Percentiles rank a stretch among this genome's conserved stretches.
Evolutionary conservation across 2,113 vertebrate genomes (phyloP).

Genomic region (Danio rerio): GRCz12tu NC_133196.1:23754501-23755000

Average conservation of each 20-base stretch:
- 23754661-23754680: constrained; percentile 1
- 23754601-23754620: constrained; percentile 36
- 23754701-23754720: constrained; percentile 31
- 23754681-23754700: not conserved
- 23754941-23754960: too few relatives aligned
- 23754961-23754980: too few relatives aligned
- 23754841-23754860: constrained; percentile 88
- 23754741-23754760: constrained; percentile 90
- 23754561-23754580: constrained; percentile 48
- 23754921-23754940: too few relatives aligned
- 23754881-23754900: not conserved
- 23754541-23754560: constrained; percentile 39
- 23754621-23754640: constrained; percentile 34
- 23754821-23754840: constrained; percentile 97
- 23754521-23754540: constrained; percentile 48
- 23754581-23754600: constrained; percentile 48
- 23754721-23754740: constrained; percentile 86
- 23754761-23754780: constrained; percentile 95
- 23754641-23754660: not conserved
- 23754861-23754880: not conserved
- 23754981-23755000: too few relatives aligned
- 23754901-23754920: not conserved
- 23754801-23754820: constrained; percentile 99
- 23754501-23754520: constrained; percentile 16
- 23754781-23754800: constrained; percentile 95